Percentiles rank a stretch among this genome's conserved stretches.
These are phyloP conservation scores for Lerista edwardsae DNA, from an alignment of 2,797 vertebrate species.

Conservation along the genomic window DNA sequence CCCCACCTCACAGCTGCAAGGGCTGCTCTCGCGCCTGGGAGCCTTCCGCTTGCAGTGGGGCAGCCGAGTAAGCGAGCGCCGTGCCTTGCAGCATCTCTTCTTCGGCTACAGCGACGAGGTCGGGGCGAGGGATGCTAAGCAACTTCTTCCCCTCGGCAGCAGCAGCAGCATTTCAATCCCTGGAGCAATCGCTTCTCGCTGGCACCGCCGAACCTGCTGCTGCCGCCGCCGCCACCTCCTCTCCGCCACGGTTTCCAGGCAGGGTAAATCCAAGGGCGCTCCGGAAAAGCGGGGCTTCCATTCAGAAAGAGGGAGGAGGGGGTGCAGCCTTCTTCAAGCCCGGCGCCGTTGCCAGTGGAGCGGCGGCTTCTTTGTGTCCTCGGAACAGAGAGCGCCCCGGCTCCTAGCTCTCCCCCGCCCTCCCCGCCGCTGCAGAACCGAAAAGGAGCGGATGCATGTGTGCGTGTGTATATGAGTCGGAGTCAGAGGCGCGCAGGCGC, in stretches of 20 bases:
- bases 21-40: conserved; percentile 70
- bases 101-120: conserved; percentile 44
- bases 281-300: conserved; percentile 81
- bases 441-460: conserved; percentile 31
- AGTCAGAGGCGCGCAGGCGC: conserved; percentile 44
- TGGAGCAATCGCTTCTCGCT: conserved; percentile 65
- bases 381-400: conserved; percentile 28
- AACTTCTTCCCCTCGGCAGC: conserved; percentile 81
- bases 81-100: conserved; percentile 83
- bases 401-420: conserved; percentile 40
- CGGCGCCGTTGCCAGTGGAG: conserved; percentile 43
- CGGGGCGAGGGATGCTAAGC: conserved; percentile 9
- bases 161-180: conserved; percentile 73
- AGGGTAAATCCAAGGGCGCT: conserved; percentile 76
- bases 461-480: neutral
- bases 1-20: conserved; percentile 52
- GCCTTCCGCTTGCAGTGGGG: conserved; percentile 77
- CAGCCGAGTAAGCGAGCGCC: conserved; percentile 74
- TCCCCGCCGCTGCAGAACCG: conserved; percentile 39
- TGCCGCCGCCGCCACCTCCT: conserved; percentile 17
- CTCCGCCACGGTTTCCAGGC: conserved; percentile 58
- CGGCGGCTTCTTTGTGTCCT: conserved; percentile 51
- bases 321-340: conserved; percentile 31
- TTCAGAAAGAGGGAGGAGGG: conserved; percentile 56
- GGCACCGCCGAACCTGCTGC: conserved; percentile 57